Evolutionary conservation across 2,888 invertebrate genomes (phyloP).

Genomic region (Sialis lutaria): DNA sequence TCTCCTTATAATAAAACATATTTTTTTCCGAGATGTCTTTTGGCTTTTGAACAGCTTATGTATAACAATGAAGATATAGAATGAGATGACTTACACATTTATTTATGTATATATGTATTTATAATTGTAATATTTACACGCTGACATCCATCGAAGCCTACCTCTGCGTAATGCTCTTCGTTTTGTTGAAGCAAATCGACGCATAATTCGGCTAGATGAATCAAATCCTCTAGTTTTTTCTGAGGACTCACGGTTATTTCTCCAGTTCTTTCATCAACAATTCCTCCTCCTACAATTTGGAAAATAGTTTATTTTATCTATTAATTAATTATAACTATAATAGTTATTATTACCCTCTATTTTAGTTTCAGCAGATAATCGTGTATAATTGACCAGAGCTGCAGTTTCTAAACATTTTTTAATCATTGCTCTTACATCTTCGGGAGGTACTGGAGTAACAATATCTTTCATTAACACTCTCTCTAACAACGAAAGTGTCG

Average conservation of each 20-base stretch:
- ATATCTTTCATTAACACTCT: slow-evolving; percentile 98
- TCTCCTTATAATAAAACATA: no score
- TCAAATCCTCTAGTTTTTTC: slow-evolving; percentile 89
- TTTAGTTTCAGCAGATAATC: slow-evolving; percentile 90
- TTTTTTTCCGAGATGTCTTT: no score
- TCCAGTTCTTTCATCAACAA: slow-evolving; percentile 23
- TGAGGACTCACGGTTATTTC: slow-evolving; percentile 70
- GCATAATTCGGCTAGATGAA: slow-evolving; percentile 93
- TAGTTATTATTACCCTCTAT: slow-evolving; percentile 64
- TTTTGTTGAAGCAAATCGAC: slow-evolving; percentile 98
- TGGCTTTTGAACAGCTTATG: no score
- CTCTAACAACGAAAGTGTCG: slow-evolving; percentile 88
- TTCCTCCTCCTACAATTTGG: neutral
- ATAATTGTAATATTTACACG: neutral
- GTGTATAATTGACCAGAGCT: slow-evolving; percentile 91
- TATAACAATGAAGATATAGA: no score
- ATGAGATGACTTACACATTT: neutral
- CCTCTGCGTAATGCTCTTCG: slow-evolving; percentile 99
- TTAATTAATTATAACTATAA: neutral
- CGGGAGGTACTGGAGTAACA: slow-evolving; percentile 86
- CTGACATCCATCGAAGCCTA: slow-evolving; percentile 27
- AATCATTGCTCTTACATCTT: slow-evolving; percentile 91
- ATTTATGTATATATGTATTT: neutral
- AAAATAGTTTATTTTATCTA: neutral
- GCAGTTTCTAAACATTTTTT: slow-evolving; percentile 96